A percentile compares a stretch with the other conserved stretches of the same genome.
These are phyloP conservation scores for Nephila pilipes DNA, from an alignment of 1,140 invertebrate genomes.

Conservation along the genomic window DNA sequence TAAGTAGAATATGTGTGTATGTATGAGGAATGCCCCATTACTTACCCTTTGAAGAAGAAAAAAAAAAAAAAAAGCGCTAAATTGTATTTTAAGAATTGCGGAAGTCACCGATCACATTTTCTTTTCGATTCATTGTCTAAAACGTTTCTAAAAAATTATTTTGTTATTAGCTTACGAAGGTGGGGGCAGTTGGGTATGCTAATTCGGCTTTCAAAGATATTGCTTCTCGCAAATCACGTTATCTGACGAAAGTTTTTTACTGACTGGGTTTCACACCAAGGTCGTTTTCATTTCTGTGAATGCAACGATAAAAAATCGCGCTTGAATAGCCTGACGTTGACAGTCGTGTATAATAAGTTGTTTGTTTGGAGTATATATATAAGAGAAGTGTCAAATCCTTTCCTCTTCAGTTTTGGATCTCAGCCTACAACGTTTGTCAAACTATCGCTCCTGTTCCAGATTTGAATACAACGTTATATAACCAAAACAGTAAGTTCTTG, in stretches of 20 bases:
- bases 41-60: neutral
- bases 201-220: neutral
- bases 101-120: neutral
- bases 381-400: neutral
- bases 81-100: neutral
- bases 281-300: neutral
- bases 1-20: neutral
- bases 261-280: neutral
- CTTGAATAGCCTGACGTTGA: neutral
- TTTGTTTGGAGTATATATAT: neutral
- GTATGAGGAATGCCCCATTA: neutral
- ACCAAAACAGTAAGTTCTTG: too few relatives aligned
- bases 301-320: neutral
- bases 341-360: neutral
- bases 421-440: neutral
- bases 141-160: constrained; percentile 16
- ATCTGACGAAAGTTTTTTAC: neutral
- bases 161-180: neutral
- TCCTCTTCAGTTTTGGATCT: neutral
- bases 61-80: neutral
- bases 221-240: neutral
- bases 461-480: too few relatives aligned
- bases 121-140: neutral
- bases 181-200: neutral
- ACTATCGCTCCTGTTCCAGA: neutral